Percentiles rank a stretch among this genome's conserved stretches.
phyloP scores from a whole-genome alignment of 1,140 invertebrate genomes.

The Coelopa frigida region DNA sequence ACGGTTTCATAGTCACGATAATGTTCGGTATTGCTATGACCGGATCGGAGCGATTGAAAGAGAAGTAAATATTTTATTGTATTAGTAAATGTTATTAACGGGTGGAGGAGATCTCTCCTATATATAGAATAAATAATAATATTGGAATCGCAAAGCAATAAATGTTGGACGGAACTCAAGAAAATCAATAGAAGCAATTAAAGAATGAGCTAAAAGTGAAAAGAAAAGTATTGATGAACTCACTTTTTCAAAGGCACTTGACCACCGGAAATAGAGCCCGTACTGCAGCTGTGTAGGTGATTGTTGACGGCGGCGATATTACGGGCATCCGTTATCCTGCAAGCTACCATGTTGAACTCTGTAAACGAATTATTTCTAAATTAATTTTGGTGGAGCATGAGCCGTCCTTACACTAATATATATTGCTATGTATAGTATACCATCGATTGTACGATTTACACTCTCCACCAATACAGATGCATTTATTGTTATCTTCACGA shows the following conservation, averaged over 20 bases:
- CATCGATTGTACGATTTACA: slow-evolving; percentile 10
- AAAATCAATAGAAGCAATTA: neutral
- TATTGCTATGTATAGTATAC: slow-evolving; percentile 22
- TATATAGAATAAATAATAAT: no score
- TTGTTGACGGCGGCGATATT: slow-evolving; percentile 67
- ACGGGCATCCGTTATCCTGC: slow-evolving; percentile 84
- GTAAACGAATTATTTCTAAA: slow-evolving; percentile 64
- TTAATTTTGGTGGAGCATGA: slow-evolving; percentile 51
- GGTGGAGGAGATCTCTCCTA: no score
- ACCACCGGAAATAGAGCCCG: slow-evolving; percentile 61
- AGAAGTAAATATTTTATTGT: no score
- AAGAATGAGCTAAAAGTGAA: slow-evolving; percentile 8
- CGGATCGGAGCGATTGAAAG: neutral
- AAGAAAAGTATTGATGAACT: slow-evolving; percentile 47
- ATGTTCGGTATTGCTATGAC: slow-evolving; percentile 49
- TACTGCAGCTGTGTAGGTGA: slow-evolving; percentile 47
- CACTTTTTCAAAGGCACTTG: slow-evolving; percentile 98
- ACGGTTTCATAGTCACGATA: slow-evolving; percentile 67
- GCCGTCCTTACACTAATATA: slow-evolving; percentile 34
- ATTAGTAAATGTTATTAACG: no score
- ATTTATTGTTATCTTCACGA: no score
- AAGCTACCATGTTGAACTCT: slow-evolving; percentile 97
- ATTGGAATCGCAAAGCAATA: no score
- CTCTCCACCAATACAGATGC: slow-evolving; percentile 15
- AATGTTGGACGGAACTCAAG: no score